Percentiles rank a stretch among this genome's conserved stretches.
phyloP scores from a whole-genome alignment of 2,113 vertebrate genomes.

The Irena cyanogastra region DNA sequence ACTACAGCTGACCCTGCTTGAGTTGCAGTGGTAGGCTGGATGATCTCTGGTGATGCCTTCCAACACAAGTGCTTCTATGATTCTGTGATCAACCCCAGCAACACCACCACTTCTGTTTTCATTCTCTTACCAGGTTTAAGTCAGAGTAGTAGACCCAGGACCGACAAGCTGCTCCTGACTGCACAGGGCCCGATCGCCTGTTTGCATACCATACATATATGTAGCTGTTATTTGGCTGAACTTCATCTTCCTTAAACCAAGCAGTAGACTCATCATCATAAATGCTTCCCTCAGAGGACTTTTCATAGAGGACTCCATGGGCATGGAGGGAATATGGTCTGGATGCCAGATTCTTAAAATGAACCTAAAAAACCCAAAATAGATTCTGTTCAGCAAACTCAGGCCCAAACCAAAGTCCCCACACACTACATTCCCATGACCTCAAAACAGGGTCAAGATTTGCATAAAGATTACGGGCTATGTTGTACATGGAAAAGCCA shows the following conservation, averaged over 20 bases:
- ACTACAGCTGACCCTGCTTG: not conserved
- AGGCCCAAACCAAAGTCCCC: not conserved
- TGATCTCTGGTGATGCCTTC: not conserved
- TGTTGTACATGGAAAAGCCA: not conserved
- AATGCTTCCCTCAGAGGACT: slow-evolving; percentile 82
- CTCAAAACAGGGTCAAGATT: not conserved
- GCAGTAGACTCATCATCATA: slow-evolving; percentile 84
- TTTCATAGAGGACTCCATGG: slow-evolving; percentile 89
- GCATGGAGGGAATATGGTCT: slow-evolving; percentile 88
- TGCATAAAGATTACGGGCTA: not conserved
- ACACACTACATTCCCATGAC: not conserved
- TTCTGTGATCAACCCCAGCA: not conserved
- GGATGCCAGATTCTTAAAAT: slow-evolving; percentile 89
- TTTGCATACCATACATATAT: slow-evolving; percentile 87
- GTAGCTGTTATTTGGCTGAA: slow-evolving; percentile 81
- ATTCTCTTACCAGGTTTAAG: slow-evolving; percentile 82
- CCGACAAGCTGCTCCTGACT: slow-evolving; percentile 77
- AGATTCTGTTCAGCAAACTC: not conserved
- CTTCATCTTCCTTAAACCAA: slow-evolving; percentile 83
- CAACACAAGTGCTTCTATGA: not conserved
- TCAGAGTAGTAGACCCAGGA: slow-evolving; percentile 94
- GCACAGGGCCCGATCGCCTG: slow-evolving; percentile 70
- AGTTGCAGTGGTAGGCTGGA: not conserved
- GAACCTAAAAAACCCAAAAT: slow-evolving; percentile 70
- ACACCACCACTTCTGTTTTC: not conserved